phyloP scores from a whole-genome alignment of 2,888 invertebrate species.

The Pheosia gnoma region DNA sequence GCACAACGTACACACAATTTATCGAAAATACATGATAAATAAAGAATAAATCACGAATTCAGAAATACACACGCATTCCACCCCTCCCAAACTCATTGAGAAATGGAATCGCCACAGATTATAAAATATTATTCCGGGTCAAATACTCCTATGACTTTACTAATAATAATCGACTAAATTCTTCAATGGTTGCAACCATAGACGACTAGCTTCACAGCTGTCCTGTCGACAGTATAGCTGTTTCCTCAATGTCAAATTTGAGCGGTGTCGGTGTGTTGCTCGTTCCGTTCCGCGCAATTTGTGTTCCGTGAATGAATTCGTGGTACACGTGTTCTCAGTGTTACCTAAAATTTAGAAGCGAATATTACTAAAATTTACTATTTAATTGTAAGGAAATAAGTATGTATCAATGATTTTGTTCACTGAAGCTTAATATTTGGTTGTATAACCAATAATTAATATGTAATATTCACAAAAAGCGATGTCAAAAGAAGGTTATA shows the following conservation, averaged over 20 bases:
- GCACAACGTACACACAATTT: slow-evolving; percentile 62
- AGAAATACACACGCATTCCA: slow-evolving; percentile 79
- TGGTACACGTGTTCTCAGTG: slow-evolving; percentile 49
- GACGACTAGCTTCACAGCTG: no score
- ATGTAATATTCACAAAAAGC: slow-evolving; percentile 52
- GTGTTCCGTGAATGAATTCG: slow-evolving; percentile 6
- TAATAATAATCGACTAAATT: no score
- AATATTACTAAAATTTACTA: slow-evolving; percentile 17
- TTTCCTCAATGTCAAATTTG: not conserved
- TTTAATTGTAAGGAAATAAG: not conserved
- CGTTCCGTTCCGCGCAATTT: slow-evolving; percentile 2
- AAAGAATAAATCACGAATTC: slow-evolving; percentile 68
- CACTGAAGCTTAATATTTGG: not conserved
- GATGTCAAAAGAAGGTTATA: slow-evolving; percentile 82
- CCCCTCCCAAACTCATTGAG: slow-evolving; percentile 81
- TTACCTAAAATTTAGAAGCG: slow-evolving; percentile 8
- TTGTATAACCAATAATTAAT: slow-evolving; percentile 15
- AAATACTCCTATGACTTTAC: no score
- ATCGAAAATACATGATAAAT: slow-evolving; percentile 59
- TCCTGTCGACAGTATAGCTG: not conserved
- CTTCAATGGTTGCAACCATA: no score
- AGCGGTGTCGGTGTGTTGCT: not conserved
- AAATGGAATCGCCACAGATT: slow-evolving; percentile 73
- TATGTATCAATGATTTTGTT: not conserved
- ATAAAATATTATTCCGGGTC: no score